These are phyloP conservation scores for Steatornis caripensis DNA, from an alignment of 2,113 vertebrate species.

Conservation along the genomic window DNA sequence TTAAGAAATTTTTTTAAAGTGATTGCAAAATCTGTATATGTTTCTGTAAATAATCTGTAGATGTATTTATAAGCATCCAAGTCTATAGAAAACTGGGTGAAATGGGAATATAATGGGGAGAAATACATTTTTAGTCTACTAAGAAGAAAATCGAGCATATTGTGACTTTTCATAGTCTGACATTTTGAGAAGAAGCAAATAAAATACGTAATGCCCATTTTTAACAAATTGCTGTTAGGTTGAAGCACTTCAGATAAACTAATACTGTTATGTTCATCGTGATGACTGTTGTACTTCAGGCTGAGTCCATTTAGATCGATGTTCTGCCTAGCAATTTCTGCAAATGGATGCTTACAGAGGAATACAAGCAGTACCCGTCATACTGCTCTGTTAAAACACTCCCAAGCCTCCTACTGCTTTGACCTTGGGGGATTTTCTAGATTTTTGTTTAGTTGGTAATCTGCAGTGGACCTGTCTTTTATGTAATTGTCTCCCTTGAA, in stretches of 20 bases:
- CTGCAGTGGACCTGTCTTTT: not conserved
- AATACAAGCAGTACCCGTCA: not conserved
- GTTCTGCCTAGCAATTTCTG: not conserved
- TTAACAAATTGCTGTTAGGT: not conserved
- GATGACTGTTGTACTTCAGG: not conserved
- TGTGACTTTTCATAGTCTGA: not conserved
- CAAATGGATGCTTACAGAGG: not conserved
- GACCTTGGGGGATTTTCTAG: not conserved
- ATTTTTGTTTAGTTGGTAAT: not conserved
- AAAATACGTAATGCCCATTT: not conserved
- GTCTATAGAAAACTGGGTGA: not conserved
- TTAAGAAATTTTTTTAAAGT: not conserved
- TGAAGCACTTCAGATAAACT: not conserved
- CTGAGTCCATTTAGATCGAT: not conserved
- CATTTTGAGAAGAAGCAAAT: not conserved
- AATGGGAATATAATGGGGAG: not conserved
- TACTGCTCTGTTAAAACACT: not conserved
- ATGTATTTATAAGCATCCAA: not conserved
- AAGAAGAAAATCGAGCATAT: not conserved
- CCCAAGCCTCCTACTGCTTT: not conserved
- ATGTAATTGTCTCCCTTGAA: not conserved
- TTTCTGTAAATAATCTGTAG: not conserved
- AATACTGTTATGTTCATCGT: not conserved
- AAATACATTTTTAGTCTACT: not conserved
- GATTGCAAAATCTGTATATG: not conserved